Base-by-base conservation (phyloP, 2,797 vertebrate genomes). In the Liasis olivaceus region DNA sequence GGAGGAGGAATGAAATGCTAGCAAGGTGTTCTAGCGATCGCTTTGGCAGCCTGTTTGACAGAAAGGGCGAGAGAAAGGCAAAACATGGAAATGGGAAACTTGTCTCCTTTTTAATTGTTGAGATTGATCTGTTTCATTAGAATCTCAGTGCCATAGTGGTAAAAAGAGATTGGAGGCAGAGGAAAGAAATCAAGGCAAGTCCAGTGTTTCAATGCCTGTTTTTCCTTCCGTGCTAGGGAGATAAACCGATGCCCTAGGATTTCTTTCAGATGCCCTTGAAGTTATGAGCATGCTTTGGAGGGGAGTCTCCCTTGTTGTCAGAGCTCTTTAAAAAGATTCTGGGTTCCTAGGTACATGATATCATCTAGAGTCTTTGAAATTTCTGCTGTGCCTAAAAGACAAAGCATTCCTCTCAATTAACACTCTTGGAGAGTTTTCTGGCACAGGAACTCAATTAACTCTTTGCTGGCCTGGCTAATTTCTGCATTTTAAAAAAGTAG, bases 401-500 rank as follows among this genome's bases (percentile, higher is more conserved):
- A 98, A 98, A 98, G 97, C 97, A 96, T 97, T 95, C 94, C 90
- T 95, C 95, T 95, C 95, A 96, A 96, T 97, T 97, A 97, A 97
- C 93, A 95, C 90, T 96, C 95, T 97, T 97, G 94, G 96, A 98
- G 96, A 94, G 96, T 96, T 97, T 97, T 94, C 96, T 97, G 97
- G 95, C 96, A 95, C 69, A 91, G 94, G 95, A 96, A 96, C 36
- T 0, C 95, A 97, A 97, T 98, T 98, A 98, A 98, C 98, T 98
- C 98, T 98, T 98, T 98, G 94, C 95, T 97, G 96, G 95, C 95
- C 97, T 95, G 86, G 94, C 96, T 96, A 97, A 97, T 97, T 96
- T 89, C 96, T 97, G 96, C 97, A 95, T 97, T 97, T 98, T 97
- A 96, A 97, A 94, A 95, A 97, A 97, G 97, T 96, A 96, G 96